Conservation (phyloP, 2,797 vertebrate genomes). For the Toxotes lorentzi region DNA sequence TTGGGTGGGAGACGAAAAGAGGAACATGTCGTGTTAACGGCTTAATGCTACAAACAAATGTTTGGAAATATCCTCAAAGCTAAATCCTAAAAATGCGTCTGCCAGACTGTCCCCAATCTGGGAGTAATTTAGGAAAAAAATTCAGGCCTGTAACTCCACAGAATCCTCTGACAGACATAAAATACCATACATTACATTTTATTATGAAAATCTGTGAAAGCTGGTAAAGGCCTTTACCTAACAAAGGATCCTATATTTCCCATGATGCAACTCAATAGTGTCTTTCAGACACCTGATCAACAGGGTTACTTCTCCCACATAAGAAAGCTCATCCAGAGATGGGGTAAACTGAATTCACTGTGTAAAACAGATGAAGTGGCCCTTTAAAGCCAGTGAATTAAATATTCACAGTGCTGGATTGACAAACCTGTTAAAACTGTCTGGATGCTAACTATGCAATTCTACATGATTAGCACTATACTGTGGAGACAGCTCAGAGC, state of each 20-base stretch:
- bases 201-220: neutral
- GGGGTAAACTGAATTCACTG: neutral
- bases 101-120: slow-evolving; percentile 42
- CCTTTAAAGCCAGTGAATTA: neutral
- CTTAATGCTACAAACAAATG: slow-evolving; percentile 59
- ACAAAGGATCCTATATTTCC: neutral
- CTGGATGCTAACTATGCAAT: neutral
- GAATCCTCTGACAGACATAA: slow-evolving; percentile 8
- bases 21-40: slow-evolving; percentile 44
- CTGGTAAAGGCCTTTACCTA: neutral
- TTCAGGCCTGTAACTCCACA: neutral
- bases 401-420: neutral
- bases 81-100: slow-evolving; percentile 64
- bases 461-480: neutral
- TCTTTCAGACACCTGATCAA: neutral
- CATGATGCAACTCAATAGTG: neutral
- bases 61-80: slow-evolving; percentile 60
- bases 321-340: neutral
- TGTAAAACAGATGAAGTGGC: neutral
- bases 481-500: neutral
- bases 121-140: slow-evolving; percentile 20
- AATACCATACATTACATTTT: too few relatives aligned
- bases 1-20: slow-evolving; percentile 8
- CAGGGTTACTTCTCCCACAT: neutral
- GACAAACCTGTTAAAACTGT: neutral